Base-by-base conservation (phyloP, 2,797 vertebrate genomes). In the Argyrosomus regius region DNA sequence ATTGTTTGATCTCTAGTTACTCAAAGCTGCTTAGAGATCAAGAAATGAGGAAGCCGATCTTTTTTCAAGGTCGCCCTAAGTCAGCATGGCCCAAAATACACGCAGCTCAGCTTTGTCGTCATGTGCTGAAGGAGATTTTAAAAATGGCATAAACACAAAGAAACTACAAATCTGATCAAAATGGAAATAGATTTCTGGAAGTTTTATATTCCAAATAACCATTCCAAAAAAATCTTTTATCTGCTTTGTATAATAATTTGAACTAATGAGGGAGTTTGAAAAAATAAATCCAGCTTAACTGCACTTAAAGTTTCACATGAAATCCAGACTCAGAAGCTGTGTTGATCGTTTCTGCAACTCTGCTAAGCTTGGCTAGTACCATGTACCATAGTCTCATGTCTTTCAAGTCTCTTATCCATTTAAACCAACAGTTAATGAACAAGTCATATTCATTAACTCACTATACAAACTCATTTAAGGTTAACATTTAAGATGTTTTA, bases 1-100 rank as follows among this genome's bases (percentile, higher is more conserved):
- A 17, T n/a, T 28, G 59, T 86, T 88, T 85, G 76, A 89, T 88
- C 79, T 88, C 53, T 46, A 65, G 69, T 77, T 88, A 72, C 82
- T 70, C 8, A 80, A 80, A 80, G 74, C 66, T 39, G 13, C 72
- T 43, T 43, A 45, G 7, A 66, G 56, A 75, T 80, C 65, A 65
- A 74, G 59, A 66, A 54, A 74, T 10, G 20, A 72, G 67, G 63
- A 75, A 69, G 16, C 41, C 1, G n/a, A 13, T 56, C 58, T 81
- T 54, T 64, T 54, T 76, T 61, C 66, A 52, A 39, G 46, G 17
- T 53, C 13, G 16, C 20, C 16, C 24, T 57, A 46, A 39, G 35
- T 63, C 48, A 52, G 57, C 58, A 35, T 22, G 35, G 54, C 20
- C 61, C 10, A 20, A 31, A 70, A 41, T 67, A 7, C 57, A 50